phyloP scores from a whole-genome alignment of 2,797 vertebrate species.

The Gadopsis bispinosus region DNA sequence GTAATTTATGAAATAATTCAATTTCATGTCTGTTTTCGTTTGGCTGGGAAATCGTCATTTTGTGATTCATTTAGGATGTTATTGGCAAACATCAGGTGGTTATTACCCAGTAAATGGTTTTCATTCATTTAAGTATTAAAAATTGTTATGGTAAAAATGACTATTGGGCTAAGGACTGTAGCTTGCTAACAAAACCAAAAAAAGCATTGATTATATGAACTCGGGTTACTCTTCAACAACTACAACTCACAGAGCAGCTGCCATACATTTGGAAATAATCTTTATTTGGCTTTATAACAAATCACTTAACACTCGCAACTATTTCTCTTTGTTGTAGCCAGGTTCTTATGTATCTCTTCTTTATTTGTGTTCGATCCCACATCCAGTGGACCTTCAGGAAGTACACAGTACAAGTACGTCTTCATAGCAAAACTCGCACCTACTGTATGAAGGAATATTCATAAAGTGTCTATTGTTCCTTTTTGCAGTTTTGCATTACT shows the following conservation, averaged over 20 bases:
- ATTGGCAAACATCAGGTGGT: background rate
- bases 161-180: background rate
- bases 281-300: slow-evolving; percentile 13
- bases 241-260: background rate
- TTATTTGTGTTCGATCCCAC: slow-evolving; percentile 4
- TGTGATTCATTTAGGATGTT: background rate
- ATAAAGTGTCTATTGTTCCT: slow-evolving; percentile 43
- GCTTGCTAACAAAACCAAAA: background rate
- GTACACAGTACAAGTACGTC: too few species aligned
- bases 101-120: background rate
- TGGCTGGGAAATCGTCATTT: background rate
- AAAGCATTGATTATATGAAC: background rate
- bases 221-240: background rate
- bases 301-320: background rate
- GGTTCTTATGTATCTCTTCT: background rate
- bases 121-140: background rate
- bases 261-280: background rate
- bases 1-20: background rate
- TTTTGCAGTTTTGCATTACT: slow-evolving; percentile 46
- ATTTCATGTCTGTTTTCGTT: background rate
- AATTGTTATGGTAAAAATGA: background rate
- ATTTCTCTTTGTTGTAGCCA: background rate
- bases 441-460: slow-evolving; percentile 31
- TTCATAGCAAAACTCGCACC: background rate
- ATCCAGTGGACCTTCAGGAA: background rate